Evolutionary conservation across 2,797 vertebrate genomes (phyloP), one percentile per base, ranked within the genome.

Genomic region (Champsocephalus gunnari): DNA sequence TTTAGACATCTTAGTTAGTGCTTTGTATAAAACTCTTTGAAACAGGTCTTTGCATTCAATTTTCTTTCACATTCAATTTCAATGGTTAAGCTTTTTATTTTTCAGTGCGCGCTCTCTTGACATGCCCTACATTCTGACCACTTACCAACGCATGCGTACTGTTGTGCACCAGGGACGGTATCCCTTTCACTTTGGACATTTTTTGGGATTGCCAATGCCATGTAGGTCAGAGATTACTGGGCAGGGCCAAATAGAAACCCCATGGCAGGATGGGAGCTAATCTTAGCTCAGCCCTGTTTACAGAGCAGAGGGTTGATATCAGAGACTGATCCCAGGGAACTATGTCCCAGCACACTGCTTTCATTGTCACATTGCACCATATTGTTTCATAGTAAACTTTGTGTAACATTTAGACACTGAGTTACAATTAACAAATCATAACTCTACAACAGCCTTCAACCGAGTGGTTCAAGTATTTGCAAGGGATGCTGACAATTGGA

Each of bases 221-320:
- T 68, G 13, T 77, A 89, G 83, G 87, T 88, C 89, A 91, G 53
- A 88, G 71, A 66, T 83, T 63, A 73, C 59, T 59, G 61, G 45
- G 59, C 51, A 47, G 66, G 24, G 64, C 38, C 66, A 49, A 80
- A 78, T 56, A 74, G 53, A 74, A 66, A 34, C 54, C 73, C 78
- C 73, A 49, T 41, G 78, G 79, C 70, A 69, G 58, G 45, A 62
- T 24, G 61, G 21, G 58, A 47, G 16, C 83, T 88, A 86, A 89
- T 88, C 71, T 88, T 92, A 89, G 82, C 73, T 76, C 69, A 59
- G 80, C 45, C 11, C 69, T 75, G 67, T 79, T 84, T 74, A 49
- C 45, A 68, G 66, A 80, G 67, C 44, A 9, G 10, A 48, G 49
- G 66, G 34, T 59, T 3, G 34, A 47, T 56, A 50, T 68, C 72